Evolutionary conservation across 2,888 invertebrate genomes (phyloP).

Genomic region (Heterodera filipjevi): DNA sequence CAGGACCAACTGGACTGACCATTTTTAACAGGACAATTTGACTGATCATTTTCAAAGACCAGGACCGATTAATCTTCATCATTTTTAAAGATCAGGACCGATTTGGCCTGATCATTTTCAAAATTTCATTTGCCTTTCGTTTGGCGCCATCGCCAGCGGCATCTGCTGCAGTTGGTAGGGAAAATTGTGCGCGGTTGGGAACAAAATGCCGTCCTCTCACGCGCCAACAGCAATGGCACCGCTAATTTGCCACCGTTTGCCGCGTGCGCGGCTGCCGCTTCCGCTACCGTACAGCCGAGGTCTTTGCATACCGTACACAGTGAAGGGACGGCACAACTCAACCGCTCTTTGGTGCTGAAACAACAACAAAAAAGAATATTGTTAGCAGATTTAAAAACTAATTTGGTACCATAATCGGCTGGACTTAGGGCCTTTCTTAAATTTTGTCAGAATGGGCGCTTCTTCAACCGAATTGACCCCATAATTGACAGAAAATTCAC

Average conservation of each 20-base stretch:
- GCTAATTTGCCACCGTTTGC: constrained; percentile 66
- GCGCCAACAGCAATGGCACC: constrained; percentile 85
- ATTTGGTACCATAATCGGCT: no score
- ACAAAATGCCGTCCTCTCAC: constrained; percentile 89
- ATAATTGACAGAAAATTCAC: constrained; percentile 30
- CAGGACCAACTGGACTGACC: no score
- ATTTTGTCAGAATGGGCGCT: no score
- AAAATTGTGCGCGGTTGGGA: constrained; percentile 96
- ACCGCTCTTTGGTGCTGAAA: constrained; percentile 42
- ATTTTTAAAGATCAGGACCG: no score
- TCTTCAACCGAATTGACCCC: no score
- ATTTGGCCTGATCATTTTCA: no score
- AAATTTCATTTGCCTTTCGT: background rate
- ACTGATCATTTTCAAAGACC: no score
- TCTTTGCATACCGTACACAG: constrained; percentile 33
- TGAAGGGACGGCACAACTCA: constrained; percentile 47
- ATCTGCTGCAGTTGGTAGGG: constrained; percentile 77
- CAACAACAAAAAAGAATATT: background rate
- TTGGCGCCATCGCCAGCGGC: background rate
- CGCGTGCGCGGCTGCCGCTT: constrained; percentile 15
- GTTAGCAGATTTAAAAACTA: no score
- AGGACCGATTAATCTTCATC: no score
- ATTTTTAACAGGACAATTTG: no score
- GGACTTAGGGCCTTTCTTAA: no score
- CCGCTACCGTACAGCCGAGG: constrained; percentile 15